phyloP scores from a whole-genome alignment of 1,140 invertebrate genomes.

The Drosophila trapezifrons region DNA sequence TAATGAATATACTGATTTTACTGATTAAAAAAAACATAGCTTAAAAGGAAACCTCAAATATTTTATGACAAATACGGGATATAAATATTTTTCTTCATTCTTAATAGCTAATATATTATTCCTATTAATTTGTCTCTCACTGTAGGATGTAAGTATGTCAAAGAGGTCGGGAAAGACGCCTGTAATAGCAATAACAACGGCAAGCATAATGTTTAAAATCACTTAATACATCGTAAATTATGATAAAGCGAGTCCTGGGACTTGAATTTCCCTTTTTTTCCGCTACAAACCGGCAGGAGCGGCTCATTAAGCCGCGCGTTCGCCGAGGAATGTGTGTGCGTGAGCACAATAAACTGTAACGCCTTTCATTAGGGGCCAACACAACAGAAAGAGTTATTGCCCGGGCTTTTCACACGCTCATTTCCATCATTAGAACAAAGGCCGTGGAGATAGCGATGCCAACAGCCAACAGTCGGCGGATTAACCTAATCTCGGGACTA shows the following conservation, averaged over 20 bases:
- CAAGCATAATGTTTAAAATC: constrained; percentile 73
- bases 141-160: constrained; percentile 23
- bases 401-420: constrained; percentile 72
- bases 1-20: too few species aligned
- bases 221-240: constrained; percentile 82
- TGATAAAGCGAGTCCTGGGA: constrained; percentile 52
- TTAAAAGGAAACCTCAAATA: too few species aligned
- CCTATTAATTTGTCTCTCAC: background rate
- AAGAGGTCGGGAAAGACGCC: constrained; percentile 49
- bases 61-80: too few species aligned
- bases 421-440: constrained; percentile 80
- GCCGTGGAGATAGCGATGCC: constrained; percentile 64
- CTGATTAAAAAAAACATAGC: too few species aligned
- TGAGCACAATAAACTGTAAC: constrained; percentile 65
- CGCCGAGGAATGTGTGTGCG: constrained; percentile 36
- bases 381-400: constrained; percentile 71
- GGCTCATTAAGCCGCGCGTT: constrained; percentile 47
- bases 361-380: constrained; percentile 74
- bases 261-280: constrained; percentile 42
- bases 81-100: too few species aligned
- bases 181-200: constrained; percentile 44
- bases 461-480: constrained; percentile 66
- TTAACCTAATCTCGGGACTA: constrained; percentile 79
- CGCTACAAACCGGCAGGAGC: constrained; percentile 7
- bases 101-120: background rate